Evolutionary conservation across 2,888 invertebrate genomes (phyloP).

Genomic region (Frankliniella intonsa): DNA sequence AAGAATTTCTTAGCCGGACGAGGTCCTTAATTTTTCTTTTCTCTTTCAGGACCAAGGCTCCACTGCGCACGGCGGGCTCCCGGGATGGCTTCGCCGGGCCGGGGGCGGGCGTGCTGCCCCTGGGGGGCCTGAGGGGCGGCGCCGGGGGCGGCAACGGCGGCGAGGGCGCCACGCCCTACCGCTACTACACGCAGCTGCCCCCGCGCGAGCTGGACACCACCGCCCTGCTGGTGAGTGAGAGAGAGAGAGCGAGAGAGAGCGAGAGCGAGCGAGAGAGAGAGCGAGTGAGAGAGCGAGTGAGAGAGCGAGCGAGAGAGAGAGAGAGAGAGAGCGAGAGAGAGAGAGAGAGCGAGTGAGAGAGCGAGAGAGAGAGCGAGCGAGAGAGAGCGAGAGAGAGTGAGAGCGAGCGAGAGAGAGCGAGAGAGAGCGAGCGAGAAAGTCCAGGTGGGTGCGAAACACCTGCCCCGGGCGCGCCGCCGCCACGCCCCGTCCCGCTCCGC

Average conservation of each 20-base stretch:
- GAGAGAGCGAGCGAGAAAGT: not conserved
- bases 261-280: not conserved
- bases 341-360: not conserved
- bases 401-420: no score
- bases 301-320: not conserved
- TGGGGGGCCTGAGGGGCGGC: not conserved
- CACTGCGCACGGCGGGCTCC: not conserved
- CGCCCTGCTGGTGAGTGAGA: not conserved
- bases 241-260: not conserved
- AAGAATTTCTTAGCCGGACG: no score
- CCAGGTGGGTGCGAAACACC: not conserved
- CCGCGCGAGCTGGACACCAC: not conserved
- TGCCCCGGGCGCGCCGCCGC: no score
- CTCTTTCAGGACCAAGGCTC: not conserved
- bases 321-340: not conserved
- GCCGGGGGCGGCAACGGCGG: not conserved
- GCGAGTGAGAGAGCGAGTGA: not conserved
- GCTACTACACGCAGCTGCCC: constrained; percentile 29
- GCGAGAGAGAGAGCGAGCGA: not conserved
- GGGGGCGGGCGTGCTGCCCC: not conserved
- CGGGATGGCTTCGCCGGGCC: not conserved
- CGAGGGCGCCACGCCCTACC: constrained; percentile 27
- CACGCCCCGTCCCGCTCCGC: no score
- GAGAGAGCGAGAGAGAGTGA: no score
- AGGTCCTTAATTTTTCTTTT: not conserved